Percentiles rank a stretch among this genome's conserved stretches.
These are phyloP conservation scores for Oconnorella tubifera DNA, from an alignment of 2,888 invertebrate genomes.

Conservation along the genomic window DNA sequence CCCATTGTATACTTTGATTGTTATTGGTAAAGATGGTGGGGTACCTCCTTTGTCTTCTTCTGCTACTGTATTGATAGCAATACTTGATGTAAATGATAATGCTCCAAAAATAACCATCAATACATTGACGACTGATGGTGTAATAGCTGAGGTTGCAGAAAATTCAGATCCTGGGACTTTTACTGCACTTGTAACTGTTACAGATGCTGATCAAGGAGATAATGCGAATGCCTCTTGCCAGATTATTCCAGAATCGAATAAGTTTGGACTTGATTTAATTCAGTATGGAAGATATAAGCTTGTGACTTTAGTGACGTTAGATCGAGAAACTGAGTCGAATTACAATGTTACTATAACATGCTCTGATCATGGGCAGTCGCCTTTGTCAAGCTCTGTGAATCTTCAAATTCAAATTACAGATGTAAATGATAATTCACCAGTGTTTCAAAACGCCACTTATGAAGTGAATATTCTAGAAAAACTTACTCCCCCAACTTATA, in stretches of 20 bases:
- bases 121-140: constrained; percentile 9
- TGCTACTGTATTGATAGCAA: constrained; percentile 4
- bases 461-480: constrained; percentile 11
- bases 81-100: constrained; percentile 22
- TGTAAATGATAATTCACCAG: constrained; percentile 18
- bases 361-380: constrained; percentile 13
- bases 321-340: constrained; percentile 8
- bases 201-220: constrained; percentile 16
- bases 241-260: neutral
- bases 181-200: constrained; percentile 12
- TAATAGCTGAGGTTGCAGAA: constrained; percentile 13
- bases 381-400: neutral
- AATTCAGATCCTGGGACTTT: constrained; percentile 13
- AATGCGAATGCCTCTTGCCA: constrained; percentile 12
- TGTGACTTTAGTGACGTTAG: constrained; percentile 12
- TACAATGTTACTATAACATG: constrained; percentile 12
- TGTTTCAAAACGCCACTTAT: constrained; percentile 6
- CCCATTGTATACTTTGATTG: constrained; percentile 1
- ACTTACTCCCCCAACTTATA: neutral
- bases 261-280: constrained; percentile 2
- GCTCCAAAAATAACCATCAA: constrained; percentile 14
- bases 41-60: constrained; percentile 6
- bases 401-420: constrained; percentile 12
- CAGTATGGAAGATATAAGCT: constrained; percentile 14
- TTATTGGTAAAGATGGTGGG: constrained; percentile 11